A percentile compares a stretch with the other conserved stretches of the same genome.
These are phyloP conservation scores for Pipa parva DNA, from an alignment of 2,113 vertebrate species.

Conservation along the genomic window DNA sequence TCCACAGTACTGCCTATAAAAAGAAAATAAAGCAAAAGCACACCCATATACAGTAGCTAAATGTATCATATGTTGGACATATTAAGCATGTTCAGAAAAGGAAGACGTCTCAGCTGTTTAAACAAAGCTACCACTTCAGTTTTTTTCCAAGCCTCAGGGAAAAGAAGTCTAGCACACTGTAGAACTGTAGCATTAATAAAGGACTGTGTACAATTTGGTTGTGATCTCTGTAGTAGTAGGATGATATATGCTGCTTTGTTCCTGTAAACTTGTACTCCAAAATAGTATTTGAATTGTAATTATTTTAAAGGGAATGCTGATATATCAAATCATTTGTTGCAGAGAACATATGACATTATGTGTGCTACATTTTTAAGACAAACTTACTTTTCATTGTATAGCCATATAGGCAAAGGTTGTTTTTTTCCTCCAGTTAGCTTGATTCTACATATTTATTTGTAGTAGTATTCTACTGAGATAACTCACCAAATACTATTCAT, in stretches of 20 bases:
- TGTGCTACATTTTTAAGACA: no score
- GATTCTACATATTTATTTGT: no score
- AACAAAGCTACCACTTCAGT: conserved; percentile 14
- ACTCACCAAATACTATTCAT: no score
- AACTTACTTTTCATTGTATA: no score
- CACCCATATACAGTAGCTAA: background rate
- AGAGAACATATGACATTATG: no score
- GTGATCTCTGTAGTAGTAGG: background rate
- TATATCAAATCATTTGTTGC: no score
- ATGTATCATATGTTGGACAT: background rate
- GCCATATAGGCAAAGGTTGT: no score
- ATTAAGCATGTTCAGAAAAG: background rate
- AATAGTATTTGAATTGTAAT: no score
- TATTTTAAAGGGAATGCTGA: no score
- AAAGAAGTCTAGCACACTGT: background rate
- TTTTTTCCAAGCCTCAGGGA: conserved; percentile 4
- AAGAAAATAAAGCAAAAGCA: background rate
- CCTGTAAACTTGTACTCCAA: no score
- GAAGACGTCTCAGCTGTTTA: conserved; percentile 24
- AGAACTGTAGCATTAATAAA: conserved; percentile 10
- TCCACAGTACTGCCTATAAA: conserved; percentile 1
- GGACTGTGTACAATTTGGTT: background rate
- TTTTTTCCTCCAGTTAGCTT: no score
- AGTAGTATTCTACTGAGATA: no score
- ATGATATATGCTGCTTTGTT: background rate